Base-by-base conservation (phyloP, 1,140 invertebrate species). In the Chlorops oryzae region DNA sequence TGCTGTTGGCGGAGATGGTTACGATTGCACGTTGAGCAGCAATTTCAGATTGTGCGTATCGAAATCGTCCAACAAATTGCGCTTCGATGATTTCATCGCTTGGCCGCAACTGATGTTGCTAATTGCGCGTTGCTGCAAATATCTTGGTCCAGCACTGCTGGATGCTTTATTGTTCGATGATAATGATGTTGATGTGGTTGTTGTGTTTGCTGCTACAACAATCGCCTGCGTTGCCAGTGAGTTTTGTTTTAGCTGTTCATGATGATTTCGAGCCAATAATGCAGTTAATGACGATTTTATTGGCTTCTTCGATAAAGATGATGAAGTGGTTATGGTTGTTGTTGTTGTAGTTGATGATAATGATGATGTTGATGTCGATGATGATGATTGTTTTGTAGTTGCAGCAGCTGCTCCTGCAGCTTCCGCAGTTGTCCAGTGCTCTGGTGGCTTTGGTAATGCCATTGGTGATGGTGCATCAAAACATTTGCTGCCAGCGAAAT, bases 401-500 rank as follows among this genome's bases (percentile, higher is more conserved):
- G 39, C 21, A 34, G 42, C 17, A 20, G 27, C 18, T 27, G 48
- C 35, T 22, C 24, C 21, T 24, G 23, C 37, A 2, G 35, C 37
- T 42, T 17, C 40, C 7, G 18, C 65, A 18, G 59, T 59, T 12
- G 73, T 79, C 81, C 81, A 82, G 59, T 80, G 78, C 46, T 74
- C 61, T 23, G 81, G 81, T 42, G 81, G 81, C 60, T 76, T 78
- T 47, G 81, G 81, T 54, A 82, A 62, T 50, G 78, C 76, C 40
- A 78, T 77, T 27, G 80, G 78, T 52, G 78, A 73, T 40, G 81
- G 81, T 47, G 80, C 78, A 50, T 81, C 80, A 44, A 76, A 78
- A 58, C 79, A 81, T 58, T 81, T 81, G 48, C 80, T 80, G 49
- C 78, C 80, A 54, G 80, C 80, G 61, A 81, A 82, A 57, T 76